A percentile compares a stretch with the other conserved stretches of the same genome.
phyloP scores from a whole-genome alignment of 2,113 vertebrate genomes.

The Oostethus manadensis region DNA sequence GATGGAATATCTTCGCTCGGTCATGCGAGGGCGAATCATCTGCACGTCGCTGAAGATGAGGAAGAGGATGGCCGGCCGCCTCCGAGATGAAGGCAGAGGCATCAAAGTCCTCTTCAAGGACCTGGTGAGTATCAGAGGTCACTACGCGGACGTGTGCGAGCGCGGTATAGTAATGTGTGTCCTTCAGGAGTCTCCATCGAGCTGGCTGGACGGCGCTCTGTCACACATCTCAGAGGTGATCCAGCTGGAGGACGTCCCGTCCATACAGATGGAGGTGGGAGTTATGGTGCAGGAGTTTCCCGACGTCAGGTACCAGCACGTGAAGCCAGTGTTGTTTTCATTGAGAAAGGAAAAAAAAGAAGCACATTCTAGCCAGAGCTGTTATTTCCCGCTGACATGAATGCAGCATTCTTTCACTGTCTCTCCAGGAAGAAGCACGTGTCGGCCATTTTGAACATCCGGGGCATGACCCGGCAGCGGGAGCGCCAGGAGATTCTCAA shows the following conservation, averaged over 20 bases:
- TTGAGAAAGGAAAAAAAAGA: too few species aligned
- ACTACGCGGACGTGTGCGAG: neutral
- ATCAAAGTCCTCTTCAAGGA: conserved; percentile 82
- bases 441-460: conserved; percentile 80
- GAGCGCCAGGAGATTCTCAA: conserved; percentile 83
- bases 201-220: conserved; percentile 81
- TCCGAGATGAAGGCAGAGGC: conserved; percentile 77
- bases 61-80: conserved; percentile 74
- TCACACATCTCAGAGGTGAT: conserved; percentile 83
- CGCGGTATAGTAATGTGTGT: neutral
- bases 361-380: too few species aligned
- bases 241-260: conserved; percentile 82
- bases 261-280: conserved; percentile 90
- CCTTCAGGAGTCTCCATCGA: conserved; percentile 76
- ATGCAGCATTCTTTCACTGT: neutral
- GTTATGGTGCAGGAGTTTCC: conserved; percentile 85
- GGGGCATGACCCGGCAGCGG: conserved; percentile 71
- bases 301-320: conserved; percentile 75
- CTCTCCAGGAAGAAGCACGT: conserved; percentile 79
- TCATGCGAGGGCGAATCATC: conserved; percentile 79
- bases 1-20: conserved; percentile 78
- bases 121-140: conserved; percentile 71
- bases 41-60: conserved; percentile 82
- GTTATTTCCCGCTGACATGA: neutral
- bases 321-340: conserved; percentile 13